phyloP scores from a whole-genome alignment of 2,113 vertebrate species.

The Octodon degus region DNA sequence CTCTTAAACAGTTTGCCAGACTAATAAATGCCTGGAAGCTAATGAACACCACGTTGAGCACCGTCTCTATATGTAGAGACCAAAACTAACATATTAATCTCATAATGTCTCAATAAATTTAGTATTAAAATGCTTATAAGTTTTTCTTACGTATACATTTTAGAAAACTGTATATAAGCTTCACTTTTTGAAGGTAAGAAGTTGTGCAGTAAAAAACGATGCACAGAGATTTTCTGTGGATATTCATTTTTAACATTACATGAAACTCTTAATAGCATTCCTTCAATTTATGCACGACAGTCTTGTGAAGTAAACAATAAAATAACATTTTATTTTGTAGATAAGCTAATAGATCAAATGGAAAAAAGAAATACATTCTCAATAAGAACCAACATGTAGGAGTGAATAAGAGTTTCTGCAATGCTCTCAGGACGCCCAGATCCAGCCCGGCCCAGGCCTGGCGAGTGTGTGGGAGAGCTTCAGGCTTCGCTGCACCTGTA shows the following conservation, averaged over 20 bases:
- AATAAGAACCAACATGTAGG: neutral
- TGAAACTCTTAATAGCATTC: constrained; percentile 10
- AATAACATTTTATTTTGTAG: neutral
- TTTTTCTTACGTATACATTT: neutral
- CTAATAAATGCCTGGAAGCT: neutral
- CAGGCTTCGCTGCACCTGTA: too few species aligned
- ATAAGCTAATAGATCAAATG: constrained; percentile 42
- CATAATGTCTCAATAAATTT: neutral
- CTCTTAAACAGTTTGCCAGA: neutral
- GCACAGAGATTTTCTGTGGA: neutral
- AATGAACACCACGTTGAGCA: neutral
- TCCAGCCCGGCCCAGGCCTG: too few species aligned
- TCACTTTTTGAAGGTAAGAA: neutral
- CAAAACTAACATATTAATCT: neutral
- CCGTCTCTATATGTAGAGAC: neutral
- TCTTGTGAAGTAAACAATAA: constrained; percentile 4
- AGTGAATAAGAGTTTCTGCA: too few species aligned
- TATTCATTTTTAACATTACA: constrained; percentile 14
- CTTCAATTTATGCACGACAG: neutral
- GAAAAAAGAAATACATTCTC: constrained; percentile 17
- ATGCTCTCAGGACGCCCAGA: too few species aligned
- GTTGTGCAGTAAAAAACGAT: constrained; percentile 2
- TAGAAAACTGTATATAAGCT: neutral
- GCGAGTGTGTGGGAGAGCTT: too few species aligned
- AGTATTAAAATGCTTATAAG: neutral